Evolutionary conservation across 2,888 invertebrate genomes (phyloP), one percentile per base, ranked within the genome.

Genomic region (Mystacides longicornis): DNA sequence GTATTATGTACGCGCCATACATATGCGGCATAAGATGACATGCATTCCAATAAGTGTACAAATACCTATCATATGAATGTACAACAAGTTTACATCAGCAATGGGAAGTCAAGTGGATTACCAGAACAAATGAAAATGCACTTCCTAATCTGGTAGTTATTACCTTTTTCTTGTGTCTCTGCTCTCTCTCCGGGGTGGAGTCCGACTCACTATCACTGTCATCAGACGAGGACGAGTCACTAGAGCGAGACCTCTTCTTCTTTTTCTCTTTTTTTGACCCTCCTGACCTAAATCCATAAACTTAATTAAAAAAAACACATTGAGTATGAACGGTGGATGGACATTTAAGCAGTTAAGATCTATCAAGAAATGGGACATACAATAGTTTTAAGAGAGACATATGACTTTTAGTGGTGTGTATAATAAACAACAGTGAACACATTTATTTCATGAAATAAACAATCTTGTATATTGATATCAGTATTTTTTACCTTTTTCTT

Each of bases 201-300:
- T 72, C 75, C 55, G 69, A 71, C 51, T 69, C 68, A 27, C 55
- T 66, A 20, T 68, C 68, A 50, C 65, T 66, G 55, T 74, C 75
- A 63, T 69, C 78, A n/a, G 74, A 75, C 50, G 75, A 74, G 23
- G 75, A 79, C 4, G 73, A 70, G 62, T 77, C 77, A 4, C 75
- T 73, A 23, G 80, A 81, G 54, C 77, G 78, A 37, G 79, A 77
- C 49, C 80, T 78, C 65, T 80, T 81, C 71, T 81, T 80, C 69
- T 80, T 76, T 60, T 61, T 61, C 69, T 77, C 61, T 42, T 61
- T 61, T 55, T 61, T 61, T 23, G 60, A 54, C 20, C 57, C 53
- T 16, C 55, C 51, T 21, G 54, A 58, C 50, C 60, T 60, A 48
- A 49, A 45, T 55, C 33, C 21, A 51, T 49, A 3, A 9, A 50